Evolutionary conservation across 2,113 vertebrate species (phyloP).

Genomic region (Donacobius atricapilla): DNA sequence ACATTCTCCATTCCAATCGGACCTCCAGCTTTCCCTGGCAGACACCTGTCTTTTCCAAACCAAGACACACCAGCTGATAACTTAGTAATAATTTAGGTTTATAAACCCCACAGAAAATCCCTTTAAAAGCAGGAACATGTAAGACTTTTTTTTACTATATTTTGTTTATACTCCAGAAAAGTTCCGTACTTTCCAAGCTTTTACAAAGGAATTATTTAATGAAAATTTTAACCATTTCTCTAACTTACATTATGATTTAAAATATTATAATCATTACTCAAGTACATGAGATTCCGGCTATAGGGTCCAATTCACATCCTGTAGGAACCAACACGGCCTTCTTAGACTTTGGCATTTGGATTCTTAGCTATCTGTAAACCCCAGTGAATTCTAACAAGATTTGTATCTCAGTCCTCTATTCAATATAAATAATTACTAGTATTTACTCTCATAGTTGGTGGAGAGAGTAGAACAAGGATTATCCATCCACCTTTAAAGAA

Average conservation of each 20-base stretch:
- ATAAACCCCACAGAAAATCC: neutral
- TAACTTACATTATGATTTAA: neutral
- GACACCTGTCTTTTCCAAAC: no score
- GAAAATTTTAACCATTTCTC: neutral
- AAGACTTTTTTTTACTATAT: neutral
- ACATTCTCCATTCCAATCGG: no score
- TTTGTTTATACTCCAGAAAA: neutral
- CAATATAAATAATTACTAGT: neutral
- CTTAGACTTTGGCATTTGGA: neutral
- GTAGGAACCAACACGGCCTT: neutral
- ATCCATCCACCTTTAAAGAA: neutral
- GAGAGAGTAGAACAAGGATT: neutral
- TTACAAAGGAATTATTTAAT: neutral
- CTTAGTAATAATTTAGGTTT: neutral
- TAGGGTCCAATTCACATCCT: accelerated
- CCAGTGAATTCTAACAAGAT: accelerated
- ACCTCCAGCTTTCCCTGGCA: no score
- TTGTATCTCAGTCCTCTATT: neutral
- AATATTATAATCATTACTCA: neutral
- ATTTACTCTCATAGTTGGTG: neutral
- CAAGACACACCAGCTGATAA: neutral
- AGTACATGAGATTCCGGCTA: neutral
- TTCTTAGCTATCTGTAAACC: neutral
- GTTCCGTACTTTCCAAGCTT: neutral
- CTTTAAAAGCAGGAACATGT: neutral